Conservation (phyloP, 2,113 vertebrate genomes). For the Mesitornis unicolor region DNA sequence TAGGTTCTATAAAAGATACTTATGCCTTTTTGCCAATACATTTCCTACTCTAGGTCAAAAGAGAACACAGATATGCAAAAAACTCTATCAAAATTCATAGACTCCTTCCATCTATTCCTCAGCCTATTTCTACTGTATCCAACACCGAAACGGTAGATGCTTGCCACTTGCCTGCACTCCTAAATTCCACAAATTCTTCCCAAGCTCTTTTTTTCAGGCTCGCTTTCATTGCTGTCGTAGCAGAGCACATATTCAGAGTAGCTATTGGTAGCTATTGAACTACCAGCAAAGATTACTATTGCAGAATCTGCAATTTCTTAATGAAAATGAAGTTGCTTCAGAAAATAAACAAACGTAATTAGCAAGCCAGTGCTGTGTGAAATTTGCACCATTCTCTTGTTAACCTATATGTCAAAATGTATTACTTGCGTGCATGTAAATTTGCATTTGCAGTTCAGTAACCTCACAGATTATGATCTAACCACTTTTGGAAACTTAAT, state of each 20-base stretch:
- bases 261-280: constrained; percentile 39
- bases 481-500: constrained; percentile 36
- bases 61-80: constrained; percentile 9
- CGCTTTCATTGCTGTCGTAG: neutral
- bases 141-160: neutral
- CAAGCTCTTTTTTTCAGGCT: neutral
- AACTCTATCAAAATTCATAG: neutral
- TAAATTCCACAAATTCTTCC: neutral
- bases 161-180: neutral
- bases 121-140: neutral
- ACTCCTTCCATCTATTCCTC: neutral
- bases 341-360: constrained; percentile 64
- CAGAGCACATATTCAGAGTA: neutral
- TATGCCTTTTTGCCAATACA: neutral
- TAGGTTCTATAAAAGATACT: neutral
- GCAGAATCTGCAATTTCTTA: constrained; percentile 67
- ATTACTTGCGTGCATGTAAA: constrained; percentile 43
- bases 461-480: constrained; percentile 42
- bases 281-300: constrained; percentile 15
- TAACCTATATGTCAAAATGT: constrained; percentile 62
- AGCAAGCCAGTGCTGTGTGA: constrained; percentile 52
- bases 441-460: constrained; percentile 45
- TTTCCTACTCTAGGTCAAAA: neutral
- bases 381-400: constrained; percentile 60
- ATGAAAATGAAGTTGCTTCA: constrained; percentile 62